Base-by-base conservation (phyloP, 2,888 invertebrate genomes). In the Cerceris ruficornis region DNA sequence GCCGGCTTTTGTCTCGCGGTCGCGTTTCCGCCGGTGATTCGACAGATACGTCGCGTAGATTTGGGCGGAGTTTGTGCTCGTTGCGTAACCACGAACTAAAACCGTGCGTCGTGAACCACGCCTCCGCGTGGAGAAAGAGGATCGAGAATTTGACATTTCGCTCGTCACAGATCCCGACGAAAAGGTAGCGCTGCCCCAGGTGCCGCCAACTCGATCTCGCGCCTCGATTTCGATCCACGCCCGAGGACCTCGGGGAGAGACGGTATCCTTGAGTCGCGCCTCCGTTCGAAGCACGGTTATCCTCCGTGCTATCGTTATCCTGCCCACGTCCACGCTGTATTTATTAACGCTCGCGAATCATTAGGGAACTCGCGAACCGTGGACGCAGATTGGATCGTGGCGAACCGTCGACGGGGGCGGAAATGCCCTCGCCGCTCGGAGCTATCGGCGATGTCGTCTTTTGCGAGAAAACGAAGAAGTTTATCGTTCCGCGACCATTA, bases 21-120 rank as follows among this genome's bases (percentile, higher is more conserved):
- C 60, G 57, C 17, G 54, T 46, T 69, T 49, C 57, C 28, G 50
- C 39, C 66, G 14, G 39, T 28, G 39, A 39, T 1, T 28, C 39
- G 55, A 66, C 70, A 58, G 41, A 41, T 55, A 65, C 50, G 50
- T 41, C 55, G 28, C 15, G 42, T 54, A 14, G 41, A 39, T 70
- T 66, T 75, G 77, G 77, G 67, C 74, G 69, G 74, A 64, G 74
- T 77, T 81, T 71, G n/a, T 41, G 43, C 58, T 60, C 54, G 55
- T 79, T 70, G 61, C 46, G 14, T 69, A 71, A 80, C 41, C 42
- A 17, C 9, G 6, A n/a, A 41, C 49, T 14, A 67, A 28, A 28
- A 66, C 46, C 55, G 41, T 15, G 46, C 14, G n/a, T 66, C 41
- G 50, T 58, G 75, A 60, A 70, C 67, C 69, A 62, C 74, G 69